Conservation (phyloP, 2,888 invertebrate genomes). For the Odontocerum albicorne region DNA sequence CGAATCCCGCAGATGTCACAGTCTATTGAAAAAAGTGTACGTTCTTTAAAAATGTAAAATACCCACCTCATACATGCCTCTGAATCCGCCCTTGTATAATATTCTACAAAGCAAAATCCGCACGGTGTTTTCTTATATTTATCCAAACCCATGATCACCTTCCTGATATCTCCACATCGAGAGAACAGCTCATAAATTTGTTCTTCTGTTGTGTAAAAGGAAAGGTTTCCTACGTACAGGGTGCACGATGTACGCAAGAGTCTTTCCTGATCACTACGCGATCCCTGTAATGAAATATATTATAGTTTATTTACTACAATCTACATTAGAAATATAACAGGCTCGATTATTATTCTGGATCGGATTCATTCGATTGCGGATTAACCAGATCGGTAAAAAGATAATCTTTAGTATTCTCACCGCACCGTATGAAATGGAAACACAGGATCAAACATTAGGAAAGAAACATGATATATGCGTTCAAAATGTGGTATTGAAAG, state of each 20-base stretch:
- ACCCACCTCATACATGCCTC: conserved; percentile 76
- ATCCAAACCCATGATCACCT: conserved; percentile 97
- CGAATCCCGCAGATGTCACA: no score
- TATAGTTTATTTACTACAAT: neutral
- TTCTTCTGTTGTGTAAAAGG: conserved; percentile 98
- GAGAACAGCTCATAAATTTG: conserved; percentile 97
- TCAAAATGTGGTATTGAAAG: no score
- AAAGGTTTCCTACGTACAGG: conserved; percentile 95
- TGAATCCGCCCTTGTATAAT: conserved; percentile 72
- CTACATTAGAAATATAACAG: neutral
- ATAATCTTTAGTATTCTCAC: no score
- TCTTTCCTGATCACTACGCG: conserved; percentile 83
- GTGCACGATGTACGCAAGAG: conserved; percentile 76
- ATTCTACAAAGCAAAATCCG: conserved; percentile 99
- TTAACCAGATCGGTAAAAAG: no score
- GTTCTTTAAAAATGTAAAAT: no score
- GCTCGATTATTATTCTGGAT: neutral
- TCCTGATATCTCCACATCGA: conserved; percentile 91
- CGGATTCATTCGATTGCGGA: neutral
- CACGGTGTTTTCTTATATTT: conserved; percentile 98
- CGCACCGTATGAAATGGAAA: no score
- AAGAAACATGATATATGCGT: no score
- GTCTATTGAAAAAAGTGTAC: no score
- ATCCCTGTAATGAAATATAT: conserved; percentile 63
- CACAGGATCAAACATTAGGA: no score